Conservation (phyloP, 37 sponge, comb jelly and placozoan genomes). For the Theonella swinhoei region DNA sequence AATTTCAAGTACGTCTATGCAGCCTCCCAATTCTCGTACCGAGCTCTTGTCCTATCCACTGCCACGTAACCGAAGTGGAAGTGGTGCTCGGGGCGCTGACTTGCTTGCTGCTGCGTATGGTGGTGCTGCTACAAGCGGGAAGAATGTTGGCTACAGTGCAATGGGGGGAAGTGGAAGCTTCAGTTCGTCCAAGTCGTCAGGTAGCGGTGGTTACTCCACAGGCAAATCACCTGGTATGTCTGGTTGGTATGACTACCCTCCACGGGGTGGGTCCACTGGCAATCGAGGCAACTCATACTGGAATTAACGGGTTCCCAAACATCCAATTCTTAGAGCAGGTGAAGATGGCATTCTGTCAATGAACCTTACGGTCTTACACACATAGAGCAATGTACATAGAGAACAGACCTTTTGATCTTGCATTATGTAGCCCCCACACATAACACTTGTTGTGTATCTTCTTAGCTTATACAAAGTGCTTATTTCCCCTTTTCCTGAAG, state of each 20-base stretch:
- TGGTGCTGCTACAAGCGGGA: neutral
- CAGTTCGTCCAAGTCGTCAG: neutral
- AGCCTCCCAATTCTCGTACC: neutral
- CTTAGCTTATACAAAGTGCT: too few species aligned
- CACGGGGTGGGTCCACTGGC: neutral
- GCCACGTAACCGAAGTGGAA: neutral
- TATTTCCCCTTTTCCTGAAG: too few species aligned
- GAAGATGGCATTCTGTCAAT: too few species aligned
- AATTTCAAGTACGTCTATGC: neutral
- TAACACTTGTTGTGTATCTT: too few species aligned
- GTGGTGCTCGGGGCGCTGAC: neutral
- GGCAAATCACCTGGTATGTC: neutral
- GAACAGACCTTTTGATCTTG: too few species aligned
- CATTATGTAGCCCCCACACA: too few species aligned
- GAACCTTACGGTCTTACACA: too few species aligned
- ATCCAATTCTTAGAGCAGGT: too few species aligned
- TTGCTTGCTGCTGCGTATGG: neutral
- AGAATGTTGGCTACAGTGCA: neutral
- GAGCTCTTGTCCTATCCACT: neutral
- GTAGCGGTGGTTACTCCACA: neutral
- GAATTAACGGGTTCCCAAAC: too few species aligned
- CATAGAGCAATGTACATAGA: too few species aligned
- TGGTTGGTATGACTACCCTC: neutral
- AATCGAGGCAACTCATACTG: neutral
- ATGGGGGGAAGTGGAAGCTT: neutral